phyloP scores from a whole-genome alignment of 1,140 invertebrate genomes.

The Lasioglossum albipes region DNA sequence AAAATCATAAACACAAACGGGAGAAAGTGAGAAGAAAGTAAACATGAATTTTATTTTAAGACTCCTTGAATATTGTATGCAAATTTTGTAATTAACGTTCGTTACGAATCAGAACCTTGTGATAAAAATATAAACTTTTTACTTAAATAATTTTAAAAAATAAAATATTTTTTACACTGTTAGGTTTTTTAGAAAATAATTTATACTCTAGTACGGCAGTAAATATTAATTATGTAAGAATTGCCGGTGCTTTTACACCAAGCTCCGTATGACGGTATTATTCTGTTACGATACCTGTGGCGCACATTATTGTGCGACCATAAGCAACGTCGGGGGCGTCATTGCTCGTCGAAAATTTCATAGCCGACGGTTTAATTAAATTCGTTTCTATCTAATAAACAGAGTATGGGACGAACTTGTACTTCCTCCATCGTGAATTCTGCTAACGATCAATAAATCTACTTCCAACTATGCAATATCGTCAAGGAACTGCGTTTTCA shows the following conservation, averaged over 20 bases:
- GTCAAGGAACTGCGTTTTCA: neutral
- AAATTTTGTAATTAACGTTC: neutral
- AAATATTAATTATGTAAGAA: neutral
- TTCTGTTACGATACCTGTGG: neutral
- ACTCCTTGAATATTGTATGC: neutral
- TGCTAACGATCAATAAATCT: neutral
- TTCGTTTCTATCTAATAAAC: slow-evolving; percentile 27
- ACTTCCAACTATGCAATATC: too few species aligned
- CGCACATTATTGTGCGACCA: neutral
- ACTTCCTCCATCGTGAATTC: neutral
- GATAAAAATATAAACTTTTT: too few species aligned
- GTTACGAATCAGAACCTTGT: too few species aligned
- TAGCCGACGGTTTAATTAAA: slow-evolving; percentile 33
- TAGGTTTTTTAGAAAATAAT: too few species aligned
- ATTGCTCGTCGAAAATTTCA: slow-evolving; percentile 2
- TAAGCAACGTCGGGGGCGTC: neutral
- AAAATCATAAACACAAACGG: neutral
- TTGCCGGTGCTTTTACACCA: neutral
- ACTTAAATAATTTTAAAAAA: too few species aligned
- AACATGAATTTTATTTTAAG: neutral
- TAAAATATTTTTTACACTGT: too few species aligned
- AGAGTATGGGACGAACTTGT: neutral
- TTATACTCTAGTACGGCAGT: neutral
- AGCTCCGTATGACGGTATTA: neutral
- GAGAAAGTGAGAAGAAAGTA: slow-evolving; percentile 7